Evolutionary conservation across 2,113 vertebrate genomes (phyloP), one percentile per base, ranked within the genome.

Genomic region (Prinia subflava): DNA sequence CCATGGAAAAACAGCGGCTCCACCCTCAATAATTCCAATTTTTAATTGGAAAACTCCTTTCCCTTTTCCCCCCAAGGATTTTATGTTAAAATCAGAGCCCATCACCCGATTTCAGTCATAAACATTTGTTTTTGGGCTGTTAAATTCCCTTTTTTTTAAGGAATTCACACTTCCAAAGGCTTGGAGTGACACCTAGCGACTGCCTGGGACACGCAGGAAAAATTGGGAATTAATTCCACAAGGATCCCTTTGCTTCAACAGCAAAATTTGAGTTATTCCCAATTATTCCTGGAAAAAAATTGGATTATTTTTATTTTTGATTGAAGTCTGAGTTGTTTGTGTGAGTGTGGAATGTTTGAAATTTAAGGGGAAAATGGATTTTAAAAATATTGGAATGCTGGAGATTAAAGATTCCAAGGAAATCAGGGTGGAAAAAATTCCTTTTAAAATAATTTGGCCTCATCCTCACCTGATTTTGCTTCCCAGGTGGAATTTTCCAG

Each of bases 151-250:
- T 16, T 56, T 46, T 56, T 50, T 12, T 3, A 20, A 59, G 44
- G 35, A 69, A 49, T 50, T 49, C 5, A 2, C 4, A 44, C 13
- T 92, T 14, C 18, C 7, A 22, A 56, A 77, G 64, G 67, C 78
- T 9, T 21, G 17, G 1, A 14, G 78, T 44, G 96, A 91, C 96
- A 91, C 7, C 96, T 96, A 82, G 81, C 17, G 96, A 69, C 67
- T 0, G n/a, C n/a, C 23, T 7, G 9, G 44, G 5, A 11, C 2
- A 78, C 47, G 52, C 15, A 5, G 30, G 41, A 15, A 53, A 87
- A 56, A 1, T 1, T 7, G 9, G 49, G 70, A 25, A 59, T 31
- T 6, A 7, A 19, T 9, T 39, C 35, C 22, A 13, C 22, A 28
- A 0, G 2, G 11, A 16, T 28, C 3, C 4, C 2, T n/a, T 56